A percentile compares a stretch with the other conserved stretches of the same genome.
phyloP scores from a whole-genome alignment of 2,888 invertebrate species.

The Idaea straminata region DNA sequence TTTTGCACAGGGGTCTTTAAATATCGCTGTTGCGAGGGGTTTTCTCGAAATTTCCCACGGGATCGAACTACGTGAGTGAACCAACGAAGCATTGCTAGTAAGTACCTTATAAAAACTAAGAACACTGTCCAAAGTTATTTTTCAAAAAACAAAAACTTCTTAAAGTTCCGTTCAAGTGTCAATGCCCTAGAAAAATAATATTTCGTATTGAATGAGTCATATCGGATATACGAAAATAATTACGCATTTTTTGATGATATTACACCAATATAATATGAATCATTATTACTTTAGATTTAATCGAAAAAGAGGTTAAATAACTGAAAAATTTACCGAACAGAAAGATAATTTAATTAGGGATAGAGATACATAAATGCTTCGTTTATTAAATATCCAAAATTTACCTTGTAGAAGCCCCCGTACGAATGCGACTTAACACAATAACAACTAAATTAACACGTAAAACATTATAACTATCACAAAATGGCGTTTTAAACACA shows the following conservation, averaged over 20 bases:
- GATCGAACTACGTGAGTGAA: too few relatives aligned
- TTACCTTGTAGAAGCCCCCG: neutral
- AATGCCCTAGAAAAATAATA: neutral
- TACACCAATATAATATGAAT: neutral
- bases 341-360: neutral
- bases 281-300: neutral
- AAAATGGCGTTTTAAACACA: constrained; percentile 68
- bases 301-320: neutral
- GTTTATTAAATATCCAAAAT: neutral
- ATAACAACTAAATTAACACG: constrained; percentile 28
- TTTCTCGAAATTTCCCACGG: too few relatives aligned
- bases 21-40: too few relatives aligned
- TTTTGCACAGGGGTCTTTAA: too few relatives aligned
- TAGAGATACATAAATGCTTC: neutral
- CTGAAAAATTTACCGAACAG: neutral
- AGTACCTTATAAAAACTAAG: too few relatives aligned
- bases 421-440: neutral
- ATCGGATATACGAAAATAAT: neutral
- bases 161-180: neutral
- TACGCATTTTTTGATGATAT: neutral
- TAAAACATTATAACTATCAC: constrained; percentile 36
- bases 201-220: neutral
- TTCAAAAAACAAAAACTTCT: neutral
- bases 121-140: neutral
- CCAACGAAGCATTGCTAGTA: too few relatives aligned